Base-by-base conservation (phyloP, 2,113 vertebrate species). In the Rhinichthys klamathensis region DNA sequence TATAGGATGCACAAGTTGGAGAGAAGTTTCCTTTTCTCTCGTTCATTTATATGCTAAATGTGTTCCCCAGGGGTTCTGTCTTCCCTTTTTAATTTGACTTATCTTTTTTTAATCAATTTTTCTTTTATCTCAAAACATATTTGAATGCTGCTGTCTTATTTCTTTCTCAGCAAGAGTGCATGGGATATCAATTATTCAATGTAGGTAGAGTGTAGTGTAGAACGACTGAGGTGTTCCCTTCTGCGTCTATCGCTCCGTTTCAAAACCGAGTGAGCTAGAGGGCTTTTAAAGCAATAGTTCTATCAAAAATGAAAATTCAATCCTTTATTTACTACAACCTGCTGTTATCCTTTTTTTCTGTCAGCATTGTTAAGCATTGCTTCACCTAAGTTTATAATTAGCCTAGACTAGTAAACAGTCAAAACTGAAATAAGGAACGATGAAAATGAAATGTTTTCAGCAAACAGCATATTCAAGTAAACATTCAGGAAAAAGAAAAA, bases 141-240 rank as follows among this genome's bases (percentile, higher is more conserved):
- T 73, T 87, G 83, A 89, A 89, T 87, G 74, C 74, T 30, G 82
- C 69, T 51, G 84, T 88, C 83, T 89, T 80, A 90, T 88, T 91
- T 67, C 84, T 86, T 86, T 84, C 78, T 89, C 79, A 85, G 90
- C 81, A 84, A 81, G 70, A 89, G 82, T 89, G 88, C 83, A 54
- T 82, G 70, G 51, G 85, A 84, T 83, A 91, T 89, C 88, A 91
- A 87, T 91, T 91, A 91, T 91, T 91, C 85, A 91, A 70, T 80
- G 61, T 58, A 82, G 67, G 25, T 83, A 88, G 81, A 85, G 30
- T 30, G 30, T 30, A 76, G 61, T 49, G n/a, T 41, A 67, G 84
- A 80, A 70, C 54, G 56, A 25, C 6, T 81, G 10, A 44, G 54
- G 67, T 65, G 44, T 51, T 44, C 61, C 56, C n/a, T 27, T 30